A percentile compares a stretch with the other conserved stretches of the same genome.
phyloP scores from a whole-genome alignment of 2,888 invertebrate genomes.

The Noctuana brunneofusca region DNA sequence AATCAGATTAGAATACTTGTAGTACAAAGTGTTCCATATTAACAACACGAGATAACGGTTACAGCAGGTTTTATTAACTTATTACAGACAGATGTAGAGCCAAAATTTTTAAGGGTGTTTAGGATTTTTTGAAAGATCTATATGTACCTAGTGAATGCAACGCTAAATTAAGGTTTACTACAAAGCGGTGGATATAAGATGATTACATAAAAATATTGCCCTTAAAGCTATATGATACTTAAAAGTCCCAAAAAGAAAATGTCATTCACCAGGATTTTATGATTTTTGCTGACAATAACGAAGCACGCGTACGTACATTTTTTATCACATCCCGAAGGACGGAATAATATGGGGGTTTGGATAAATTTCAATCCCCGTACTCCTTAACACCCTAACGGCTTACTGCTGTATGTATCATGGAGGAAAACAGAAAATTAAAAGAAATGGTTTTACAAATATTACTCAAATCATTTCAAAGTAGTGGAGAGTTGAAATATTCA shows the following conservation, averaged over 20 bases:
- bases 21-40: conserved; percentile 13
- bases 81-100: neutral
- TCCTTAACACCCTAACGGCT: neutral
- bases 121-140: neutral
- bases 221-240: too few species aligned
- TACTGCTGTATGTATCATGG: neutral
- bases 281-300: conserved; percentile 1
- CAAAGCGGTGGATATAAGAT: neutral
- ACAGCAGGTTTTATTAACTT: neutral
- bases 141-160: neutral
- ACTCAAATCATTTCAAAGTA: neutral
- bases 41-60: neutral
- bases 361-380: neutral
- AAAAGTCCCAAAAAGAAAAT: neutral
- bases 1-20: conserved; percentile 10
- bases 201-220: neutral
- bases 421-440: neutral
- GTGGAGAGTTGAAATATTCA: too few species aligned
- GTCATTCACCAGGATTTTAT: conserved; percentile 1
- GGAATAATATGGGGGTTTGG: conserved; percentile 8
- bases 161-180: neutral
- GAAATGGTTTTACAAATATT: neutral
- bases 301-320: neutral
- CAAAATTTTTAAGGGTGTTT: neutral
- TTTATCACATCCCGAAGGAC: conserved; percentile 9